These are phyloP conservation scores for Corapipo altera DNA, from an alignment of 2,113 vertebrate genomes.

Conservation along the genomic window DNA sequence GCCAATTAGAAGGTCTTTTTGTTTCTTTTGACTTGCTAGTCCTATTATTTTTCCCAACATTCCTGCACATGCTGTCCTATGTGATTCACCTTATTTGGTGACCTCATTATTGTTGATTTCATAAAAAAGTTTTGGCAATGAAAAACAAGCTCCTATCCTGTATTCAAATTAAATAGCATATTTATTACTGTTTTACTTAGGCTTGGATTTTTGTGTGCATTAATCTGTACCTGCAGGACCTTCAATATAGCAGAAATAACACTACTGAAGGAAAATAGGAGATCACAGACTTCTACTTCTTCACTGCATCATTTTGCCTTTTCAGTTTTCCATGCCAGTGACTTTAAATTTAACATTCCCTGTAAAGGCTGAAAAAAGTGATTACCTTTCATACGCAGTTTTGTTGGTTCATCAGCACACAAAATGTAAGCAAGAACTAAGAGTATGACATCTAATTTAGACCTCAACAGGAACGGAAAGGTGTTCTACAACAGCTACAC, in stretches of 20 bases:
- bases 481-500: neutral
- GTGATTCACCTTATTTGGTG: neutral
- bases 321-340: neutral
- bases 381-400: neutral
- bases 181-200: neutral
- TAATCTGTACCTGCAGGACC: neutral
- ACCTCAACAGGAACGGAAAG: neutral
- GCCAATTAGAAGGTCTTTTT: neutral
- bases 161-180: neutral
- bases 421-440: neutral
- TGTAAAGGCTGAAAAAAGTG: neutral
- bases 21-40: neutral
- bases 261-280: neutral
- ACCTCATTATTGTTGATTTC: neutral
- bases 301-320: neutral
- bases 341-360: neutral
- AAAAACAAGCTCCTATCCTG: neutral
- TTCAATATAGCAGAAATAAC: neutral
- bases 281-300: neutral
- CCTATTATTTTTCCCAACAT: neutral
- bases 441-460: neutral
- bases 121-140: neutral
- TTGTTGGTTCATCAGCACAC: neutral
- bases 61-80: fast-evolving
- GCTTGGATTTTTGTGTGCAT: neutral